Conservation (phyloP, 2,797 vertebrate genomes). For the Pelodytes ibericus region DNA sequence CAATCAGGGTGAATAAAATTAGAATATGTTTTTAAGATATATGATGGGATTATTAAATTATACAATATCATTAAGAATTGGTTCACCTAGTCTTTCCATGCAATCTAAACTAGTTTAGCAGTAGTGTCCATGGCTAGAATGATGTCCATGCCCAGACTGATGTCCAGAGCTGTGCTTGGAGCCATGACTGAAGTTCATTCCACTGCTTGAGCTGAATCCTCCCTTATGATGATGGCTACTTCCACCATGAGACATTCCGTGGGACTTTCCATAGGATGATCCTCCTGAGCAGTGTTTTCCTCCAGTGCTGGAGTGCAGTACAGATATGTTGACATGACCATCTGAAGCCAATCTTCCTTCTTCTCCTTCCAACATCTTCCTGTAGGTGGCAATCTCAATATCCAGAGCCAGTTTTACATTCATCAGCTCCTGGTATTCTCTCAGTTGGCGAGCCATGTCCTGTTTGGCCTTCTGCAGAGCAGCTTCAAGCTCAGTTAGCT, state of each 20-base stretch:
- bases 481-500: conserved; percentile 73
- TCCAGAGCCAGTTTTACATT: conserved; percentile 88
- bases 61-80: background rate
- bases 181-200: background rate
- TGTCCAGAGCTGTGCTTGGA: conserved; percentile 2
- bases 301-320: background rate
- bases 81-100: background rate
- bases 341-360: conserved; percentile 60
- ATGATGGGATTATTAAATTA: background rate
- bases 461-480: conserved; percentile 76
- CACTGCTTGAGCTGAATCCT: background rate
- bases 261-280: background rate
- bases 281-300: background rate
- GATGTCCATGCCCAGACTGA: conserved; percentile 2
- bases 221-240: conserved; percentile 7
- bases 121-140: conserved; percentile 4
- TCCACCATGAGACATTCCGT: background rate
- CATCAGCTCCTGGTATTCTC: conserved; percentile 83
- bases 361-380: conserved; percentile 83
- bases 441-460: conserved; percentile 77
- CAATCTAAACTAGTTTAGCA: background rate
- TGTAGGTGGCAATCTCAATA: conserved; percentile 89
- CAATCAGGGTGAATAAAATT: too few relatives aligned
- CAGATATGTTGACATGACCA: background rate
- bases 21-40: background rate